Conservation (phyloP, 2,888 invertebrate species). For the Perdita meconis region DNA sequence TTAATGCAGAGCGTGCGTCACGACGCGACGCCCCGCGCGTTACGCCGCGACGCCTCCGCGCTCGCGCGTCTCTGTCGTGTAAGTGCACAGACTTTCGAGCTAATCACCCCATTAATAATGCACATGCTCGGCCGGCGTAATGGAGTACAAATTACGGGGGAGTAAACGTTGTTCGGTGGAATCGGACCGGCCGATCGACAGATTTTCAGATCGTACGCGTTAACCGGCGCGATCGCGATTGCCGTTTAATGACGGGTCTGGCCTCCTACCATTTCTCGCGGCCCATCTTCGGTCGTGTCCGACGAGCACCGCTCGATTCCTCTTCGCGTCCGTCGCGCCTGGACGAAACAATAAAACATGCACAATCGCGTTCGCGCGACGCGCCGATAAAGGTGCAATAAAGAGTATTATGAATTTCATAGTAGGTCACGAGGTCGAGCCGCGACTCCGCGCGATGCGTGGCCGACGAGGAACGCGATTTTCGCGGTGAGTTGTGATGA, state of each 20-base stretch:
- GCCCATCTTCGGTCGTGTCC: conserved; percentile 14
- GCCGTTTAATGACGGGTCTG: conserved; percentile 52
- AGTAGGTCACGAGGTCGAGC: conserved; percentile 57
- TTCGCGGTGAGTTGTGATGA: no score
- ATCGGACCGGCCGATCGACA: conserved; percentile 67
- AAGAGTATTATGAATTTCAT: conserved; percentile 57
- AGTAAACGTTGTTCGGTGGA: conserved; percentile 61
- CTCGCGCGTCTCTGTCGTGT: conserved; percentile 20
- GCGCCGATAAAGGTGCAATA: conserved; percentile 40
- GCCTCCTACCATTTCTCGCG: not conserved
- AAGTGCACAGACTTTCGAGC: conserved; percentile 50
- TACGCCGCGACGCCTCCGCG: conserved; percentile 10
- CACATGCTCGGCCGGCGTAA: conserved; percentile 60
- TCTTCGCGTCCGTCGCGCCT: no score
- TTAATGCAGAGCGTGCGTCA: conserved; percentile 43
- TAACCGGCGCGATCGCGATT: conserved; percentile 58
- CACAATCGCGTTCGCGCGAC: conserved; percentile 35
- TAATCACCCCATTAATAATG: conserved; percentile 68
- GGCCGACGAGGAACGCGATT: not conserved
- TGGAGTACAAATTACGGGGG: conserved; percentile 74
- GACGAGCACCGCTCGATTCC: not conserved
- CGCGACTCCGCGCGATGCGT: not conserved
- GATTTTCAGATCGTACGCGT: conserved; percentile 68
- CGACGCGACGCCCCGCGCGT: conserved; percentile 26
- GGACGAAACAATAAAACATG: conserved; percentile 52